These are phyloP conservation scores for Eilema griseolum DNA, from an alignment of 2,888 invertebrate genomes.

Conservation along the genomic window DNA sequence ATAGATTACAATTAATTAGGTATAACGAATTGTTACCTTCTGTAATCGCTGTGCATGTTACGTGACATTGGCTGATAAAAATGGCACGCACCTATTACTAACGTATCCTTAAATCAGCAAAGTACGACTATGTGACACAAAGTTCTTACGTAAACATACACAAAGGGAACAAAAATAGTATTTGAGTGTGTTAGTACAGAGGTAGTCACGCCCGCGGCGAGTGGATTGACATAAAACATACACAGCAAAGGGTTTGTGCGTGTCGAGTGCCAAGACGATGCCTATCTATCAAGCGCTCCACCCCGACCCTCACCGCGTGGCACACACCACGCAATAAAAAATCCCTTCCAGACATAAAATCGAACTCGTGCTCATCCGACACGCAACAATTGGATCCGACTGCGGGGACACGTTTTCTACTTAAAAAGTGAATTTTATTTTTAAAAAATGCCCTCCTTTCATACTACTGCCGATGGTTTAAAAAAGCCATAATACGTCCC, in stretches of 20 bases:
- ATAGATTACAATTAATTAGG: no score
- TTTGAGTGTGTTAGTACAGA: constrained; percentile 34
- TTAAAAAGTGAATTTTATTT: constrained; percentile 84
- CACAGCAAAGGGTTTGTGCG: constrained; percentile 67
- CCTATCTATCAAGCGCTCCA: constrained; percentile 59
- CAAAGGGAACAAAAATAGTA: constrained; percentile 37
- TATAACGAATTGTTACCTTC: background rate
- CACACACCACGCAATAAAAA: constrained; percentile 83
- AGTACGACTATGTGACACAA: constrained; percentile 41
- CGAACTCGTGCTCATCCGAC: constrained; percentile 86
- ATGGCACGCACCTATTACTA: background rate
- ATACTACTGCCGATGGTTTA: constrained; percentile 72
- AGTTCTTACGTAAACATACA: constrained; percentile 54
- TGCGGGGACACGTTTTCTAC: constrained; percentile 82
- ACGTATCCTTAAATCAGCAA: constrained; percentile 25
- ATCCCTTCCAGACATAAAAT: constrained; percentile 82
- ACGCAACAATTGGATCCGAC: constrained; percentile 86
- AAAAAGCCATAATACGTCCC: constrained; percentile 83
- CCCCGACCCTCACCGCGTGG: constrained; percentile 55
- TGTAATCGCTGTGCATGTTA: background rate
- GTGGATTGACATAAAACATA: constrained; percentile 51
- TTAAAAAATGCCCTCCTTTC: constrained; percentile 81
- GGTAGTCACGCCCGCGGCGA: constrained; percentile 57
- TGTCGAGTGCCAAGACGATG: constrained; percentile 63
- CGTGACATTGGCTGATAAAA: background rate